Percentiles rank a stretch among this genome's conserved stretches.
Evolutionary conservation across 2,888 invertebrate genomes (phyloP).

Genomic region (Luperina nickerlii): DNA sequence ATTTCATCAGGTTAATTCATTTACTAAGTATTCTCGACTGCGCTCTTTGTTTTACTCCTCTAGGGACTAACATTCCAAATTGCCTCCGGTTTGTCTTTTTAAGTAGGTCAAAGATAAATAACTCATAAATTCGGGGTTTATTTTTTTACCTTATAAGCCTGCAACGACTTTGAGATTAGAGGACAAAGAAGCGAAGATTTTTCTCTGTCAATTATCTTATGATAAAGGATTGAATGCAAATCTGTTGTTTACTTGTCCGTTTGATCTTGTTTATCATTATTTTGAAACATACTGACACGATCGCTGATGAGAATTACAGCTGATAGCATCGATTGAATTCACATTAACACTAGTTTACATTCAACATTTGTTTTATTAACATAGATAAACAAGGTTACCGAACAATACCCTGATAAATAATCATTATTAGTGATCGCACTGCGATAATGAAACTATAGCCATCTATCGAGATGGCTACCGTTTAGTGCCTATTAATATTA

Average conservation of each 20-base stretch:
- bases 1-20: constrained; percentile 33
- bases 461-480: constrained; percentile 17
- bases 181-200: constrained; percentile 30
- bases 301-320: constrained; percentile 17
- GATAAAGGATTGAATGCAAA: constrained; percentile 23
- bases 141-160: constrained; percentile 62
- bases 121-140: constrained; percentile 62
- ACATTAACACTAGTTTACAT: constrained; percentile 39
- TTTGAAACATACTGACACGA: constrained; percentile 35
- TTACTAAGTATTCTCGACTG: constrained; percentile 37
- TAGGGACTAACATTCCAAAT: constrained; percentile 47
- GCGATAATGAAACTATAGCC: too few species aligned
- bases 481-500: constrained; percentile 48
- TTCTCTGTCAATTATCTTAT: background rate
- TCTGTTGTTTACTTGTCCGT: constrained; percentile 27
- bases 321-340: constrained; percentile 48
- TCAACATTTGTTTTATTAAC: constrained; percentile 43
- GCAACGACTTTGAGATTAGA: constrained; percentile 50
- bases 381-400: constrained; percentile 34
- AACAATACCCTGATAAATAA: constrained; percentile 44
- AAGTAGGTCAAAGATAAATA: constrained; percentile 69
- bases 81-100: constrained; percentile 54
- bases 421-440: constrained; percentile 17
- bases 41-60: constrained; percentile 40
- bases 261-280: constrained; percentile 52